Evolutionary conservation across 2,888 invertebrate species (phyloP), one percentile per base, ranked within the genome.

Genomic region (Xestia xanthographa): DNA sequence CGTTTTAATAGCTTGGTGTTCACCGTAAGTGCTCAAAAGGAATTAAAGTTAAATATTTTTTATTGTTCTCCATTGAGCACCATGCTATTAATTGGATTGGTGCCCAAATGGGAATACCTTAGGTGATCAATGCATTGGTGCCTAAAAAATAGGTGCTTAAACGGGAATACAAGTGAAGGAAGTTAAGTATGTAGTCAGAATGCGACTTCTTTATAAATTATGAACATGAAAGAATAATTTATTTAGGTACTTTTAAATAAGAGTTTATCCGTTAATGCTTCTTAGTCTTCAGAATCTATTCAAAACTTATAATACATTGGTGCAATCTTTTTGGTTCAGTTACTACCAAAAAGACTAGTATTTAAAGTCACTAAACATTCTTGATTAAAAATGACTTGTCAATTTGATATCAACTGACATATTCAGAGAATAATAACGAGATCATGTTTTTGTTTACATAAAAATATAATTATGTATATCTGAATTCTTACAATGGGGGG

Each of bases 401-500:
- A 83, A 60, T 26, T 14, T 34, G 34, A 53, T 48, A 65, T 62
- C 41, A 69, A 65, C 53, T 65, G 63, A 72, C n/a, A 66, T 17
- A 65, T 26, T 11, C 22, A 4, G 6, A 29, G 14, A 29, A n/a
- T 45, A 43, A n/a, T 38, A 50, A 56, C 70, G 43, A 50, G 20
- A 60, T 20, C 17, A 80, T 75, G 48, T 66, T 66, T 50, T 72
- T 48, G 53, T 50, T 45, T 68, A 56, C 43, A 50, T 48, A 68
- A 41, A 45, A 58, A 71, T 12, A 66, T n/a, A 66, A 66, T 50
- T 50, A 6, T 58, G 56, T 50, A 6, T 62, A 66, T 69, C 43
- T 50, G 17, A 72, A 56, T 65, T 43, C 1, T 43, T 48, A 76
- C 34, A n/a, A 91, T 92, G 92, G 90, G 85, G 56, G 66, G 89